Evolutionary conservation across 1,140 invertebrate genomes (phyloP).

Genomic region (Aphaenogaster ashmeadi): DNA sequence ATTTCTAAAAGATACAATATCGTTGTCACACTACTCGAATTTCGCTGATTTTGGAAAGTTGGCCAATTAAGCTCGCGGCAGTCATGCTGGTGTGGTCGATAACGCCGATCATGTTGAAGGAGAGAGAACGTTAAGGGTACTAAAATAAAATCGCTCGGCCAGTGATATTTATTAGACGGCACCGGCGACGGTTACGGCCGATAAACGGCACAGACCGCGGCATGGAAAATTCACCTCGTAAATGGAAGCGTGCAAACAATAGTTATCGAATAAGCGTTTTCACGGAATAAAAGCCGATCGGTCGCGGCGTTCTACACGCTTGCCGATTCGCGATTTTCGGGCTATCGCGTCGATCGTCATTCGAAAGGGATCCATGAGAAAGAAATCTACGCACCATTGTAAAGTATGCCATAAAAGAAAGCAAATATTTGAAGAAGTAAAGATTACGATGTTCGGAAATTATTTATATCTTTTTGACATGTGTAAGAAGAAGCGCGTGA

Average conservation of each 20-base stretch:
- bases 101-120: slow-evolving; percentile 25
- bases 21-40: background rate
- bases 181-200: slow-evolving; percentile 27
- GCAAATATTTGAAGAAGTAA: background rate
- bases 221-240: slow-evolving; percentile 50
- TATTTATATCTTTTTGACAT: background rate
- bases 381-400: background rate
- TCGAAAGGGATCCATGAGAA: background rate
- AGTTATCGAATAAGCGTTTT: slow-evolving; percentile 36
- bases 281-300: slow-evolving; percentile 41
- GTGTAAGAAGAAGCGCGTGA: background rate
- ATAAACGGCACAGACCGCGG: slow-evolving; percentile 14
- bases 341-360: background rate
- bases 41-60: slow-evolving; percentile 27
- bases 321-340: slow-evolving; percentile 4
- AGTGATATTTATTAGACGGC: slow-evolving; percentile 59
- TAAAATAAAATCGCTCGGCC: slow-evolving; percentile 45
- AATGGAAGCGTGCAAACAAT: slow-evolving; percentile 56
- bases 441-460: background rate
- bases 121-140: slow-evolving; percentile 23
- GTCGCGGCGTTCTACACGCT: background rate
- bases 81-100: slow-evolving; percentile 26
- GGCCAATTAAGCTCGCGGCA: slow-evolving; percentile 5
- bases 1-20: background rate
- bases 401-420: background rate